Evolutionary conservation across 2,888 invertebrate species (phyloP).

Genomic region (Clusia tigrina): DNA sequence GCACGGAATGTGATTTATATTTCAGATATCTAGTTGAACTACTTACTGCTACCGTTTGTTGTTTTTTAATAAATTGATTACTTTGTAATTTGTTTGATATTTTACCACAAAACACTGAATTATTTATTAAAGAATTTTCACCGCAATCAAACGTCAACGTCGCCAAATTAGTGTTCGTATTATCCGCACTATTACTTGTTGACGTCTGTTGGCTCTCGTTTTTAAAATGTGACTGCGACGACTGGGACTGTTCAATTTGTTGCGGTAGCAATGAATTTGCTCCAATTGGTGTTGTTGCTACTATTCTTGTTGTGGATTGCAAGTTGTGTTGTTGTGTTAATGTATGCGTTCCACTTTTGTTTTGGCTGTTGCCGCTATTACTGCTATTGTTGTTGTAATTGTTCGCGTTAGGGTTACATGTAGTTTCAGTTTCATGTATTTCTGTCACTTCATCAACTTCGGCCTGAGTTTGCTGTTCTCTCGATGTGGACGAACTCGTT

Average conservation of each 20-base stretch:
- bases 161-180: neutral
- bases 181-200: constrained; percentile 12
- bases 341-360: constrained; percentile 22
- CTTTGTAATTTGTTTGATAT: constrained; percentile 59
- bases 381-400: constrained; percentile 24
- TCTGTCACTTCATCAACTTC: constrained; percentile 7
- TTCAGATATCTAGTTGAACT: constrained; percentile 30
- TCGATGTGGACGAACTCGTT: constrained; percentile 26
- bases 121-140: constrained; percentile 9
- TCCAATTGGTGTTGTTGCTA: neutral
- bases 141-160: constrained; percentile 22
- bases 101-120: constrained; percentile 34
- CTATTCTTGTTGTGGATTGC: constrained; percentile 4
- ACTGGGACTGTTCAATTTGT: constrained; percentile 41
- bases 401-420: constrained; percentile 12
- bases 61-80: constrained; percentile 58
- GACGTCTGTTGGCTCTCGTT: constrained; percentile 57
- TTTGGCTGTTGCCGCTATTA: constrained; percentile 12
- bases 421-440: constrained; percentile 24
- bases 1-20: constrained; percentile 29
- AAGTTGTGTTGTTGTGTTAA: neutral
- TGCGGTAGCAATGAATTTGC: constrained; percentile 36
- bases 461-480: too few species aligned
- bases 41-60: constrained; percentile 37
- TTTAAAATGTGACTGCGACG: constrained; percentile 61